Base-by-base conservation (phyloP, 2,797 vertebrate genomes). In the Serranus cabrilla region DNA sequence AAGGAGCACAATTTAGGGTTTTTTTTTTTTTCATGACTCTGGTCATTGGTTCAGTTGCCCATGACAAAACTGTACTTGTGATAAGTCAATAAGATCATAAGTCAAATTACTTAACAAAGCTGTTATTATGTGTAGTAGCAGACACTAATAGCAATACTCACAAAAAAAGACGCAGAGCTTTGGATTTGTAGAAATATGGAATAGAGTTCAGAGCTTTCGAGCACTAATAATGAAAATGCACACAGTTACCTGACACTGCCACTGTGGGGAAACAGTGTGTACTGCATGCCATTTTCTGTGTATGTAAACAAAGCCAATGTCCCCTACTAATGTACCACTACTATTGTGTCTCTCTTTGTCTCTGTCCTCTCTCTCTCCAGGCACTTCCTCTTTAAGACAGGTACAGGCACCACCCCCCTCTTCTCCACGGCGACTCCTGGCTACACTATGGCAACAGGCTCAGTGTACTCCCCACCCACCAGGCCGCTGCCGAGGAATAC, bases 331-430 rank as follows among this genome's bases (percentile, higher is more conserved):
- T 74, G n/a, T 11, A 37, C 10, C 21, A 16, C 11, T 20, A 40
- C 39, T 27, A 16, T n/a, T n/a, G 58, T 60, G 34, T 20, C 7
- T 67, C 13, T 60, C 31, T 21, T 12, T 72, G 4, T 69, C 18
- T 67, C 17, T 60, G 18, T 61, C 77, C 40, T 63, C 45, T 82
- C 17, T 12, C 12, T 47, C 51, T 85, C 20, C 94, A 99, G 98
- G 97, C 98, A 99, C 96, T 99, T 99, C 95, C 97, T 99, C 95
- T 99, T 99, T 94, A 99, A 99, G 94, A 99, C 98, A 92, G 97
- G 98, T 93, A 98, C 98, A 89, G 98, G 98, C 93, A 99, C 98
- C 74, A 99, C 98, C 83, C 98, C 98, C 39, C 97, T 99, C 95
- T 99, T 99, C 96, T 98, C 98, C 91, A 99, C 98, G 74, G 97